A percentile compares a stretch with the other conserved stretches of the same genome.
phyloP scores from a whole-genome alignment of 2,113 vertebrate genomes.

The Brachyistius frenatus region DNA sequence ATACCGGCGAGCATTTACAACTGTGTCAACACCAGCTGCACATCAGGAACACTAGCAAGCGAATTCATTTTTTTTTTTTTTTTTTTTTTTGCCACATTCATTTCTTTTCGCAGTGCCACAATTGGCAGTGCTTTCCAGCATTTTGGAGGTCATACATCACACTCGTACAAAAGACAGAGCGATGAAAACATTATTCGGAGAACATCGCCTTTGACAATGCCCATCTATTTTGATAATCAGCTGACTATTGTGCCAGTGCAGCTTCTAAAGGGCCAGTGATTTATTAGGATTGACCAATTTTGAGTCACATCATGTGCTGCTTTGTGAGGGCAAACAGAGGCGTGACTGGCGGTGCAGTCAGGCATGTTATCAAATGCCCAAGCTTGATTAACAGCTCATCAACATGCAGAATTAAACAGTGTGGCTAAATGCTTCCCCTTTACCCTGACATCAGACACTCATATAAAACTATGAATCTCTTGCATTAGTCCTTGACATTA shows the following conservation, averaged over 20 bases:
- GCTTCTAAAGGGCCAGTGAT: constrained; percentile 68
- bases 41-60: constrained; percentile 30
- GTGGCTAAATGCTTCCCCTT: constrained; percentile 58
- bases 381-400: constrained; percentile 77
- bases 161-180: constrained; percentile 46
- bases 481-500: constrained; percentile 7
- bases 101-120: neutral
- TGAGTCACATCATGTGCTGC: constrained; percentile 75
- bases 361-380: constrained; percentile 77
- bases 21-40: constrained; percentile 64
- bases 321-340: constrained; percentile 73
- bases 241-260: constrained; percentile 66
- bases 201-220: constrained; percentile 74
- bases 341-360: constrained; percentile 76
- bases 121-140: constrained; percentile 40
- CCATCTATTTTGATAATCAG: constrained; percentile 80
- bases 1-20: constrained; percentile 53
- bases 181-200: constrained; percentile 74
- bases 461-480: constrained; percentile 59
- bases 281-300: constrained; percentile 80
- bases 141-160: constrained; percentile 74
- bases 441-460: constrained; percentile 54
- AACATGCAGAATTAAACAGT: constrained; percentile 76
- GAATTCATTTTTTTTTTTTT: constrained; percentile 26
- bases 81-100: neutral